Evolutionary conservation across 1,140 invertebrate genomes (phyloP), one percentile per base, ranked within the genome.

Genomic region (Homalodisca vitripennis): DNA sequence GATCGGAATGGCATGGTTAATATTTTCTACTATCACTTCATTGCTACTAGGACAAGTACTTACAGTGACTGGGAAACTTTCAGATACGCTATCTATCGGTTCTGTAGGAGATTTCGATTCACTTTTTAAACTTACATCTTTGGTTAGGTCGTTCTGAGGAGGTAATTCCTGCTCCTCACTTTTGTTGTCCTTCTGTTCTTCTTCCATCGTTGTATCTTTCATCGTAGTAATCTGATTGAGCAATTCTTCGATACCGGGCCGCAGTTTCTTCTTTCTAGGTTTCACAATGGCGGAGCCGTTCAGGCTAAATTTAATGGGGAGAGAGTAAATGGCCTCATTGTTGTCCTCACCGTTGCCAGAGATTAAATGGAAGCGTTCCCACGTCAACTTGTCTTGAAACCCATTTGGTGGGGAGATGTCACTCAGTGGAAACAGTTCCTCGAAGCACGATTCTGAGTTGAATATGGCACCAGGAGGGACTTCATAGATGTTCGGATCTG

Each of bases 401-500:
- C 68, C 69, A 48, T 62, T 53, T 0, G 71, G 71, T 13, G 71
- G 71, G n/a, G 65, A 66, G 13, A 72, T 48, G 20, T 72, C 64
- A 13, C 55, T 55, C 12, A 53, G 22, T 1, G 62, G 26, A 26
- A 27, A 51, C 14, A 46, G 14, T 17, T 69, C 57, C 17, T 48
- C 24, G 12, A 66, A 65, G 2, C 29, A 10, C 12, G 47, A 12
- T 24, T 53, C 48, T 24, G 24, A 12, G 41, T 70, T 67, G n/a
- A 70, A 30, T 27, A 71, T 69, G 32, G 70, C 70, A 24, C 70
- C 70, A 14, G 70, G 70, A 31, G 70, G 70, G 1, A 71, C 70
- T 29, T 71, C 70, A 48, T 71, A 71, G 27, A 71, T 71, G 53
- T 71, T 69, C 1, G 70, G 67, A 20, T 71, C 70, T 12, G 70